A percentile compares a stretch with the other conserved stretches of the same genome.
phyloP scores from a whole-genome alignment of 2,797 vertebrate species.

The Nannoperca australis region DNA sequence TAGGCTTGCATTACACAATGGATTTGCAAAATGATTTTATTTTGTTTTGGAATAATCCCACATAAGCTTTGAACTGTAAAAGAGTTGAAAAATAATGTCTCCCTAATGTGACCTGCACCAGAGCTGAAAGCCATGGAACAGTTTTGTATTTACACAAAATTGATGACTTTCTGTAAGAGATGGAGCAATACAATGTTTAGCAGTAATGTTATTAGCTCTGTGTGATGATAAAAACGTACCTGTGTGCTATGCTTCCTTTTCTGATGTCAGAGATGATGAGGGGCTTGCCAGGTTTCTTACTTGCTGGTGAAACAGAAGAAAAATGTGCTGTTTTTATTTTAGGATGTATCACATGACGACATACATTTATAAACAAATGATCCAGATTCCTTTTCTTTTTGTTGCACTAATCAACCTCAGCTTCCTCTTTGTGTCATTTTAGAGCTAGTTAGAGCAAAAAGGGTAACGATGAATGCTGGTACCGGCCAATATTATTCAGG shows the following conservation, averaged over 20 bases:
- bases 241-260: conserved; percentile 97
- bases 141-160: not conserved
- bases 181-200: not conserved
- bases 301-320: conserved; percentile 82
- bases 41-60: conserved; percentile 44
- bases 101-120: not conserved
- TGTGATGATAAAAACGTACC: conserved; percentile 81
- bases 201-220: not conserved
- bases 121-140: not conserved
- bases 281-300: conserved; percentile 94
- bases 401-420: not conserved
- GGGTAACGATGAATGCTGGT: conserved; percentile 39
- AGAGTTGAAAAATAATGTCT: not conserved
- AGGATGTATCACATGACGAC: not conserved
- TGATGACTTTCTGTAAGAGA: not conserved
- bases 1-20: conserved; percentile 60
- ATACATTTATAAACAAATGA: not conserved
- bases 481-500: conserved; percentile 54
- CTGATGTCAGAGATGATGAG: conserved; percentile 98
- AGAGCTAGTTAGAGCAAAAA: conserved; percentile 32
- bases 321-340: not conserved
- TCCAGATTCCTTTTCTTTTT: not conserved
- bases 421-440: conserved; percentile 16
- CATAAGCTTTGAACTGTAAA: conserved; percentile 1
- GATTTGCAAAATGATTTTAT: conserved; percentile 45